Base-by-base conservation (phyloP, 2,797 vertebrate genomes). In the Gila robusta region DNA sequence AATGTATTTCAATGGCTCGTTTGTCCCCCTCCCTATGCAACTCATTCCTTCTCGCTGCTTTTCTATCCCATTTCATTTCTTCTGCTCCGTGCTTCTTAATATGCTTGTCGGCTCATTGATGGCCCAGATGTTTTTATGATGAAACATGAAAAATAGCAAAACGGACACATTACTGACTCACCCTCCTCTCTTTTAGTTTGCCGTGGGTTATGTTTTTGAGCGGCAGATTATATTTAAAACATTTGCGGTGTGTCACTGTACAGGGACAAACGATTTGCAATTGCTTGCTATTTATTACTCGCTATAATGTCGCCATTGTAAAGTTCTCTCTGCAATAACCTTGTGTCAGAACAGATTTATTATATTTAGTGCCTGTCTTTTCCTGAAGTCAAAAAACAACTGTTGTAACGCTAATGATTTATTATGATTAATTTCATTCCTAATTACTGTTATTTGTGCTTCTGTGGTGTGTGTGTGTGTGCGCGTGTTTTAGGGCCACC, bases 1-100 rank as follows among this genome's bases (percentile, higher is more conserved):
- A 95, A 95, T 94, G 92, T 93, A 93, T 94, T 91, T 93, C 92
- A 92, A 94, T 89, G 94, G 92, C 93, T 94, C 93, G 93, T 94
- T 95, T 94, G 91, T 86, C 88, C 66, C 78, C 84, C 77, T 69
- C 47, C 83, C 77, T 83, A 44, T 67, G 70, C 79, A 47, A 69
- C 83, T 66, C 35, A 59, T 69, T 86, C 54, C 49, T 52, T 86
- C 56, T 39, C 49, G 56, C 83, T 37, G 73, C 80, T 77, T 90
- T 84, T 82, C 83, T 52, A 21, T 86, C 80, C 79, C 82, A 74
- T 85, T 89, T 81, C 73, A 85, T 86, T 39, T 54, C 76, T 66
- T 86, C 81, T 86, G 35, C 85, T 80, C 69, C 67, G 28, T 85
- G 89, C 91, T 91, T 93, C 92, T 94, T 95, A 95, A 95, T 93